These are phyloP conservation scores for Hydrocynus forskahlii DNA, from an alignment of 2,797 vertebrate genomes.

Conservation along the genomic window DNA sequence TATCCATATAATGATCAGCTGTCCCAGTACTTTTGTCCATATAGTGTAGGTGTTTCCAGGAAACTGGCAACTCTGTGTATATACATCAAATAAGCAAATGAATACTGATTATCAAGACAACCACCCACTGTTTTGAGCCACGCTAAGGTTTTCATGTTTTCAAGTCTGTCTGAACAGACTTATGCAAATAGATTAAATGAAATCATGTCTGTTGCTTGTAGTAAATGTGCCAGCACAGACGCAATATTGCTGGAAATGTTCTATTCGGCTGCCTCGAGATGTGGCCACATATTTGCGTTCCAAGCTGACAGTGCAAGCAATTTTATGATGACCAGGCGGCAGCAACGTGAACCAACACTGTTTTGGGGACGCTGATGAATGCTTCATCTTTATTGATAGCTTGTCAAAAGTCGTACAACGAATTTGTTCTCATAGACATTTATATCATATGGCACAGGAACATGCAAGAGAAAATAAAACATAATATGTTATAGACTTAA, in stretches of 20 bases:
- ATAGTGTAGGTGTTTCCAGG: too few species aligned
- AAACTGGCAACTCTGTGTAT: too few species aligned
- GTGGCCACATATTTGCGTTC: not conserved
- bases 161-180: not conserved
- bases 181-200: not conserved
- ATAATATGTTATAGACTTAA: not conserved
- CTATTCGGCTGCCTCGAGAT: conserved; percentile 12
- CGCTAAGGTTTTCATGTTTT: too few species aligned
- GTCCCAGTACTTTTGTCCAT: too few species aligned
- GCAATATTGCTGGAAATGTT: not conserved
- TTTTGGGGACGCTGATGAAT: too few species aligned
- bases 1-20: too few species aligned
- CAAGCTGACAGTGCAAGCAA: not conserved
- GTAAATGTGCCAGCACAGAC: not conserved
- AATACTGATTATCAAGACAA: too few species aligned
- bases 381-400: conserved; percentile 26
- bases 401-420: not conserved
- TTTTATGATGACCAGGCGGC: conserved; percentile 21
- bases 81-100: too few species aligned
- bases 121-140: too few species aligned
- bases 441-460: not conserved
- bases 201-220: not conserved
- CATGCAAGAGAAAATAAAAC: not conserved
- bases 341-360: too few species aligned
- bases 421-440: not conserved